A percentile compares a stretch with the other conserved stretches of the same genome.
Evolutionary conservation across 2,888 invertebrate species (phyloP).

Genomic region (Aphodius granarius): DNA sequence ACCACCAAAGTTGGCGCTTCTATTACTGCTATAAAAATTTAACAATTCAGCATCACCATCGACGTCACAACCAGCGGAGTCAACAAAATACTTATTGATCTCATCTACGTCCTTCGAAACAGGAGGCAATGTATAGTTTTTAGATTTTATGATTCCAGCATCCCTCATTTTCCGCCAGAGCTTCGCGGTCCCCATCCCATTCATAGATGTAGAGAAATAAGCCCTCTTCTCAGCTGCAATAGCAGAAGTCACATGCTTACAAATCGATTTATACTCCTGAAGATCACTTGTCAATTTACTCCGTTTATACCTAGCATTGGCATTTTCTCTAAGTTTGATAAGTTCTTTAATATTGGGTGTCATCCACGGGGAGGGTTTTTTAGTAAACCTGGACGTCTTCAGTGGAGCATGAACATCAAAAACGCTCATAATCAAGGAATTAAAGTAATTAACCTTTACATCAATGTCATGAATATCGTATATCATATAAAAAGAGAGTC

Average conservation of each 20-base stretch:
- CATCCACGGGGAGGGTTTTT: background rate
- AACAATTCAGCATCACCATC: background rate
- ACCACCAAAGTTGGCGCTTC: background rate
- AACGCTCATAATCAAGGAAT: background rate
- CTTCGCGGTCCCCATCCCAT: background rate
- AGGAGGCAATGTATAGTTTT: background rate
- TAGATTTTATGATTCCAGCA: background rate
- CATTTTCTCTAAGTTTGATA: background rate
- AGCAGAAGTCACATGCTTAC: background rate
- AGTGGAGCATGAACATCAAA: background rate
- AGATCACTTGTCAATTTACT: background rate
- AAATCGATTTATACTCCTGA: background rate
- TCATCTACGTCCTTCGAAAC: background rate
- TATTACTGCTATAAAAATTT: background rate
- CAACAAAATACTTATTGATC: background rate
- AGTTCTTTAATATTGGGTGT: background rate
- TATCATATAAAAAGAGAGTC: background rate
- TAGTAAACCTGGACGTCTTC: background rate
- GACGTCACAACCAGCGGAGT: background rate
- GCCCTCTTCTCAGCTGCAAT: background rate
- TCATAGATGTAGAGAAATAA: background rate
- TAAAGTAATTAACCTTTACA: background rate
- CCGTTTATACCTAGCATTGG: background rate
- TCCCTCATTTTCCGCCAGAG: background rate
- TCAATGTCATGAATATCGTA: background rate